These are phyloP conservation scores for Crenuchus spilurus DNA, from an alignment of 2,797 vertebrate species.

Conservation along the genomic window DNA sequence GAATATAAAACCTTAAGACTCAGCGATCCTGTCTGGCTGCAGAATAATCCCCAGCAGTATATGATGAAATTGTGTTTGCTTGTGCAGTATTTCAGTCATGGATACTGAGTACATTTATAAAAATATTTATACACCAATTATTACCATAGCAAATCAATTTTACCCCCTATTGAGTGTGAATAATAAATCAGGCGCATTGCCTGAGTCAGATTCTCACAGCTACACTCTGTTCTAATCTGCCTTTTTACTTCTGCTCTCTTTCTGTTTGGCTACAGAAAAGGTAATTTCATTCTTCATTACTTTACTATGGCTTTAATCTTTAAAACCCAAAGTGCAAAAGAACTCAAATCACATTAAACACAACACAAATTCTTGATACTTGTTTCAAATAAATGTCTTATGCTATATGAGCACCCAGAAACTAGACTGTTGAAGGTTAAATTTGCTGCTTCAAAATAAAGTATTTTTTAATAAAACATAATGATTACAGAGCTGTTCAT, in stretches of 20 bases:
- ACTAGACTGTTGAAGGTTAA: no score
- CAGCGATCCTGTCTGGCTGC: slow-evolving; percentile 36
- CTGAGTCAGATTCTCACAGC: slow-evolving; percentile 4
- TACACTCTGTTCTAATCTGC: not conserved
- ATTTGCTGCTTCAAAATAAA: no score
- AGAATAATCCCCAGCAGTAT: slow-evolving; percentile 34
- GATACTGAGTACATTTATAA: slow-evolving; percentile 55
- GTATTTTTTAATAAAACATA: no score
- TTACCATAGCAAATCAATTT: slow-evolving; percentile 34
- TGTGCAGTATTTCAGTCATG: slow-evolving; percentile 50
- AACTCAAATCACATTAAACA: no score
- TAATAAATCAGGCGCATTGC: slow-evolving; percentile 1
- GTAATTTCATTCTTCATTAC: no score
- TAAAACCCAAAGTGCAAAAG: no score
- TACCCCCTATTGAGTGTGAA: slow-evolving; percentile 21
- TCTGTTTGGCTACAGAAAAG: no score
- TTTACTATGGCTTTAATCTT: no score
- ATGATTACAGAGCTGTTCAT: no score
- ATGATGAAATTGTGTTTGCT: slow-evolving; percentile 46
- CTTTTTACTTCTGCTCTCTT: slow-evolving; percentile 7
- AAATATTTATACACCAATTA: slow-evolving; percentile 46
- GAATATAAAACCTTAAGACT: slow-evolving; percentile 13
- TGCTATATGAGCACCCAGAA: no score
- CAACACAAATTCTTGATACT: no score
- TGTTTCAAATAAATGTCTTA: no score